Percentiles rank a stretch among this genome's conserved stretches.
These are phyloP conservation scores for Drosophila setifemur DNA, from an alignment of 1,140 invertebrate species.

Conservation along the genomic window DNA sequence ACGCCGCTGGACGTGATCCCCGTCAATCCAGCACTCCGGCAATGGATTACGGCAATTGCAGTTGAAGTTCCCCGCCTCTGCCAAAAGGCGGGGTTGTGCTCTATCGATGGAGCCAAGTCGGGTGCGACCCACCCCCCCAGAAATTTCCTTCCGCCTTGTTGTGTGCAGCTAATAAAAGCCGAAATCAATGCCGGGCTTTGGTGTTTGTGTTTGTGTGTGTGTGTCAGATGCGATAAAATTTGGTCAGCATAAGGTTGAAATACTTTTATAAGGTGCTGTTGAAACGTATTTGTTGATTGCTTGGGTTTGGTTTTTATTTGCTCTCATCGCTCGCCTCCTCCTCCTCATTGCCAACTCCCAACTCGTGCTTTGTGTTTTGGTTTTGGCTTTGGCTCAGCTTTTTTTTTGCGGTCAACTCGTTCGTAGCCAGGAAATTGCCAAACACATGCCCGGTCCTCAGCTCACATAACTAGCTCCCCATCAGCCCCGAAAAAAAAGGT, in stretches of 20 bases:
- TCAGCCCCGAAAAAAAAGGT: conserved; percentile 48
- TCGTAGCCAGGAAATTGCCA: conserved; percentile 72
- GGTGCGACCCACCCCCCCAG: conserved; percentile 17
- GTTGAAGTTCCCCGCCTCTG: conserved; percentile 36
- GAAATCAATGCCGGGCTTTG: conserved; percentile 67
- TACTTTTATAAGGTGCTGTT: conserved; percentile 80
- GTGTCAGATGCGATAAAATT: conserved; percentile 78
- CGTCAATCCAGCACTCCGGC: conserved; percentile 55
- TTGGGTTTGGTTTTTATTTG: conserved; percentile 77
- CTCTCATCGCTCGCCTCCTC: conserved; percentile 24
- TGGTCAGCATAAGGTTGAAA: conserved; percentile 79
- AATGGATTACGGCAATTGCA: conserved; percentile 77
- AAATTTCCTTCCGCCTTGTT: conserved; percentile 29
- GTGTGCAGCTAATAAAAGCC: conserved; percentile 74
- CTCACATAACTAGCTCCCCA: conserved; percentile 48
- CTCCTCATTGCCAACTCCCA: too few species aligned
- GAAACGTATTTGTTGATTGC: conserved; percentile 80
- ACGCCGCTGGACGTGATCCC: conserved; percentile 71
- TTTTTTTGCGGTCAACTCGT: conserved; percentile 79
- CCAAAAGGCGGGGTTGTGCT: not conserved
- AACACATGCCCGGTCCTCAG: conserved; percentile 57
- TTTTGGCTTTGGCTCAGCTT: conserved; percentile 47
- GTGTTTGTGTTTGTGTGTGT: conserved; percentile 25
- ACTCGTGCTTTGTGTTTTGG: conserved; percentile 57
- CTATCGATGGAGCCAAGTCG: conserved; percentile 27